Evolutionary conservation across 2,888 invertebrate genomes (phyloP), one percentile per base, ranked within the genome.

Genomic region (Fissipunctia ypsillon): DNA sequence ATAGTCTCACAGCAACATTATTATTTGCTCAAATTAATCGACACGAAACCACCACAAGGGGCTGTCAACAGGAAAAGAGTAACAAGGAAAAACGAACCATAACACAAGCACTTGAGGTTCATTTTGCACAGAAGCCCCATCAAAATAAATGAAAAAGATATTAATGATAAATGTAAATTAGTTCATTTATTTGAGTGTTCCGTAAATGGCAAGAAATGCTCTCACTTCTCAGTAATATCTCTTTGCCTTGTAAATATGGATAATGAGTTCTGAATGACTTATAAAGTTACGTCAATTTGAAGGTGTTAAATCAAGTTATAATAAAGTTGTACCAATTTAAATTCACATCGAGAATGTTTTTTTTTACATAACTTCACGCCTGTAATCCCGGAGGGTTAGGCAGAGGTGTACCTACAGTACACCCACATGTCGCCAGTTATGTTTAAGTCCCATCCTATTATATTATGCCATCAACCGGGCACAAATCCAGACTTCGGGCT

Each of bases 1-100:
- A 56, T 48, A 41, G 16, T 45, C 57, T 67, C 31, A 9, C 38
- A 76, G 38, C 50, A 57, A 57, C 67, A 63, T 81, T 61, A 63
- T 60, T 67, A 73, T 76, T 74, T 59, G 35, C 57, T 54, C 70
- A 83, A 82, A 83, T 82, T 70, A 84, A 80, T 73, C 74, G 73
- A 59, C 81, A 84, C 73, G 72, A 78, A 68, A 57, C 19, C 79
- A 19, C 69, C 35, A 50, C 28, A 66, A 38, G 64, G n/a, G 28
- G 57, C 45, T 66, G 41, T 84, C 78, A 63, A 67, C 72, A 78
- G 10, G 9, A 56, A 31, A 73, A 54, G 16, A 3, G 45, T 43
- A 3, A 19, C 28, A 54, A 41, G 1, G 16, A 54, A 65, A 45
- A 48, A 50, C 28, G 16, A 65, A 73, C 68, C 41, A 5, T 73